Conservation (phyloP, 2,113 vertebrate genomes). For the Thamnophis sirtalis region DNA sequence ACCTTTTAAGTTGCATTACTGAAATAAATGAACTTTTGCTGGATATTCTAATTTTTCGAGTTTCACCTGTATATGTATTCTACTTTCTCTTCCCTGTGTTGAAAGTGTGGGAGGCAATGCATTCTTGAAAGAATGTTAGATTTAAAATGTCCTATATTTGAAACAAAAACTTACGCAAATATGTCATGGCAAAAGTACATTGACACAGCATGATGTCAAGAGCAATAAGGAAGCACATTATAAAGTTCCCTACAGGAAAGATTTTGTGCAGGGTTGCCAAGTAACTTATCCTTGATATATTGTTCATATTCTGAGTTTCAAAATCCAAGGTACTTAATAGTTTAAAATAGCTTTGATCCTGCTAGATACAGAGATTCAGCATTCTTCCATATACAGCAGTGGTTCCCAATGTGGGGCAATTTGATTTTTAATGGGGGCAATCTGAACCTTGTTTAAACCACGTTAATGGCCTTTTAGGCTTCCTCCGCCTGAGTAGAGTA, state of each 20-base stretch:
- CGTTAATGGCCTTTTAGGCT: too few species aligned
- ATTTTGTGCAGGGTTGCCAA: slow-evolving; percentile 6
- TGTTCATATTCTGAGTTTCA: background rate
- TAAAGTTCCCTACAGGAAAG: background rate
- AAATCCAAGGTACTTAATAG: background rate
- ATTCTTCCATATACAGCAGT: background rate
- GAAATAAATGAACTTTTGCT: too few species aligned
- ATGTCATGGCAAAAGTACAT: background rate
- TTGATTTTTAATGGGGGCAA: too few species aligned
- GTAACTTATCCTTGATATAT: background rate
- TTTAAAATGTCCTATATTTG: background rate
- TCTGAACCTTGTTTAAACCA: too few species aligned
- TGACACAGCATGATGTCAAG: background rate
- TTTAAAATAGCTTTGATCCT: background rate
- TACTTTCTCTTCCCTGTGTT: background rate
- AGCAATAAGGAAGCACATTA: background rate
- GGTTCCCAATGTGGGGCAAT: too few species aligned
- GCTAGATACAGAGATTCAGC: background rate
- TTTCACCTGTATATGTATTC: background rate
- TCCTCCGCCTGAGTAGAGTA: too few species aligned
- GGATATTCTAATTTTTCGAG: too few species aligned
- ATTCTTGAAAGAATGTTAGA: background rate
- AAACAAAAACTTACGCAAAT: background rate
- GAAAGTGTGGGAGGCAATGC: background rate
- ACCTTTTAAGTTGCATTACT: too few species aligned